These are phyloP conservation scores for Ophiothrix spiculata DNA, from an alignment of 35 echinoderm and acorn worm species.

Conservation along the genomic window DNA sequence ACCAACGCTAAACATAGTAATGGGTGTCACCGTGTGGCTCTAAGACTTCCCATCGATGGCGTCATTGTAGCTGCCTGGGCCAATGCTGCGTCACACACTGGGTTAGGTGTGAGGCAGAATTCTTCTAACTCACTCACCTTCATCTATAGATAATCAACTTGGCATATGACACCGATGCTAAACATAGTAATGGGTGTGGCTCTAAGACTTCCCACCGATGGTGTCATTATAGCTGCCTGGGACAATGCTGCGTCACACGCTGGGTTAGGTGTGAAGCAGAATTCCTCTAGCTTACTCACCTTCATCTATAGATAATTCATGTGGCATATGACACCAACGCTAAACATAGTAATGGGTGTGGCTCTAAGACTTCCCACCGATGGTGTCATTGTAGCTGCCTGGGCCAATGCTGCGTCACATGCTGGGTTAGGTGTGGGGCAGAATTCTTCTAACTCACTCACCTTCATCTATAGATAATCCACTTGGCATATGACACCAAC, in stretches of 20 bases:
- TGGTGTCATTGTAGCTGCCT: conserved; percentile 47
- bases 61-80: conserved; percentile 52
- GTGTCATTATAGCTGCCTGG: too few species aligned
- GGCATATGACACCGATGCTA: too few species aligned
- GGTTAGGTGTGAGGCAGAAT: conserved; percentile 72
- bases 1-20: conserved; percentile 37
- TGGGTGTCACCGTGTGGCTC: conserved; percentile 18
- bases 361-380: not conserved
- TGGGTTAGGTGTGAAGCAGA: too few species aligned
- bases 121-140: conserved; percentile 77
- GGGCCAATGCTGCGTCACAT: conserved; percentile 76
- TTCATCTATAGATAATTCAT: conserved; percentile 69
- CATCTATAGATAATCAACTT: too few species aligned
- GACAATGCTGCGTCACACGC: too few species aligned
- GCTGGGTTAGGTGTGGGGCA: conserved; percentile 70
- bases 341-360: conserved; percentile 37
- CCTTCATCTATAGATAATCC: too few species aligned
- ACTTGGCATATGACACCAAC: too few species aligned
- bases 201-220: too few species aligned
- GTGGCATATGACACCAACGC: conserved; percentile 46
- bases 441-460: conserved; percentile 90
- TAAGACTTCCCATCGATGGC: not conserved
- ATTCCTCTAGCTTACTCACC: too few species aligned
- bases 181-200: too few species aligned
- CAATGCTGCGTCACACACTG: conserved; percentile 71